Evolutionary conservation across 2,113 vertebrate species (phyloP), one percentile per base, ranked within the genome.

Genomic region (Oxyura jamaicensis): DNA sequence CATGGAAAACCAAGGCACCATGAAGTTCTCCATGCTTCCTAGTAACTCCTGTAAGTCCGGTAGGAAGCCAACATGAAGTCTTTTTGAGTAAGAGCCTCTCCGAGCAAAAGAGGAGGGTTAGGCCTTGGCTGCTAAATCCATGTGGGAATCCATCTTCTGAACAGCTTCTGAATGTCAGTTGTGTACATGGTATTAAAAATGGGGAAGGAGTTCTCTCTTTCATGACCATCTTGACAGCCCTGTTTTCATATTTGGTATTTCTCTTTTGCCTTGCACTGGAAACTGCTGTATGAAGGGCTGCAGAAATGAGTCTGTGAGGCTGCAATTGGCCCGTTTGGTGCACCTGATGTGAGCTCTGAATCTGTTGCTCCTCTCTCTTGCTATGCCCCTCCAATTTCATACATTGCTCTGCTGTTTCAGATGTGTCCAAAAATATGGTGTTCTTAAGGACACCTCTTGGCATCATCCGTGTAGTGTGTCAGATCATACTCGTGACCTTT

Each of bases 11-110:
- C 53, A 17, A 62, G 42, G 26, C n/a, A 33, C 28, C 13, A 3
- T 83, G 72, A 74, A 31, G 39, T 1, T 65, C 16, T 83, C 28
- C n/a, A 28, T n/a, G 28, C 63, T 68, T 89, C 82, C 48, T 87
- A 62, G 83, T 80, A 90, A 87, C 80, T 87, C 83, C 63, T 84
- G 79, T 87, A 88, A 67, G 60, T 81, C 74, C 53, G 62, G 46
- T 72, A 46, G 52, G 74, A 84, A 58, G 25, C 41, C 66, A 67
- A 28, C 33, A 19, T 71, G 55, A 76, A 84, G 42, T 86, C 60
- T 33, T 50, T 86, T 88, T 87, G 25, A 85, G 74, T 81, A 76
- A 56, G 76, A 88, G 66, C 11, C 1, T 87, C 23, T 84, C 28
- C 53, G 63, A 53, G 44, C 15, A 44, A 69, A 80, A 71, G 77